phyloP scores from a whole-genome alignment of 2,888 invertebrate genomes.

The Drosophila kokeensis region DNA sequence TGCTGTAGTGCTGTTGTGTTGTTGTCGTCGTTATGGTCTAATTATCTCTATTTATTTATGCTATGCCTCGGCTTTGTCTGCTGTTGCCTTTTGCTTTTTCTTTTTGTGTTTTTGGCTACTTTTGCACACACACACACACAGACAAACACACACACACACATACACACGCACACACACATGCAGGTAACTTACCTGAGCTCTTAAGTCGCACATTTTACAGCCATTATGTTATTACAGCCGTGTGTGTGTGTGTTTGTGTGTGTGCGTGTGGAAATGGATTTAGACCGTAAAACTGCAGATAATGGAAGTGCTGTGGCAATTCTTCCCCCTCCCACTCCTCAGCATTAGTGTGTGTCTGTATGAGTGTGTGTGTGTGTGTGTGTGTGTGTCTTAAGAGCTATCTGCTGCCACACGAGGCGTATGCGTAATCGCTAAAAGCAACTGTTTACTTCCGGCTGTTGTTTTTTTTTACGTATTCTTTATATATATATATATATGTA shows the following conservation, averaged over 20 bases:
- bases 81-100: slow-evolving; percentile 26
- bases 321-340: background rate
- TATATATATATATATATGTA: no score
- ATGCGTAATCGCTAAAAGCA: slow-evolving; percentile 67
- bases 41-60: slow-evolving; percentile 81
- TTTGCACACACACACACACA: slow-evolving; percentile 24
- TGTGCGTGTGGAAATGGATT: slow-evolving; percentile 64
- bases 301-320: slow-evolving; percentile 50
- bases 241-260: slow-evolving; percentile 14
- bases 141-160: slow-evolving; percentile 22
- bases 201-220: slow-evolving; percentile 65
- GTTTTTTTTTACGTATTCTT: slow-evolving; percentile 8
- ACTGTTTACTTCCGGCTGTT: slow-evolving; percentile 40
- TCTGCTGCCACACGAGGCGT: slow-evolving; percentile 50
- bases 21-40: slow-evolving; percentile 76
- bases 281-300: slow-evolving; percentile 80
- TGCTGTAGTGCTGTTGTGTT: slow-evolving; percentile 43
- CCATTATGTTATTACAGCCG: slow-evolving; percentile 74
- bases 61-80: slow-evolving; percentile 52
- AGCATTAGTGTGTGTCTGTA: slow-evolving; percentile 12
- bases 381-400: slow-evolving; percentile 5
- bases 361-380: slow-evolving; percentile 10
- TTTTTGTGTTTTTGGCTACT: slow-evolving; percentile 43
- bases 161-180: background rate
- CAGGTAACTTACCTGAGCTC: slow-evolving; percentile 58